These are phyloP conservation scores for Trigoniulus corallinus DNA, from an alignment of 1,140 invertebrate species.

Conservation along the genomic window DNA sequence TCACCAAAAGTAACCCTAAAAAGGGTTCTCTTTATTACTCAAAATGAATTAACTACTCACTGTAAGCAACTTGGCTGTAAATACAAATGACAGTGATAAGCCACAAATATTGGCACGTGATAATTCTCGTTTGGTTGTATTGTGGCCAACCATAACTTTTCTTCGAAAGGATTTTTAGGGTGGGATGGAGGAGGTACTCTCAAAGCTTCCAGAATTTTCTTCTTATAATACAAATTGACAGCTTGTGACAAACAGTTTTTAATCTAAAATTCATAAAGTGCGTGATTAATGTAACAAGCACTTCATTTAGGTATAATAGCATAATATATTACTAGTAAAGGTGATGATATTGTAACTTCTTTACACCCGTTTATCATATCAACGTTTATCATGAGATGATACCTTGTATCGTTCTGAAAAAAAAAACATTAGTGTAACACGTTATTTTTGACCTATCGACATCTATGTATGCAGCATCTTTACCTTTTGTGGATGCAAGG, in stretches of 20 bases:
- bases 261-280: constrained; percentile 32
- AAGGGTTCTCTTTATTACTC: too few relatives aligned
- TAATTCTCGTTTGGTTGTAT: constrained; percentile 53
- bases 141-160: constrained; percentile 49
- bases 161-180: constrained; percentile 54
- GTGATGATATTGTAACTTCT: constrained; percentile 48
- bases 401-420: constrained; percentile 39
- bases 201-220: constrained; percentile 43
- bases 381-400: constrained; percentile 47
- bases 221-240: constrained; percentile 53
- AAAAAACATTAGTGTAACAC: too few relatives aligned
- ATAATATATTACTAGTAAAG: constrained; percentile 42
- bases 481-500: constrained; percentile 42
- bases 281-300: neutral
- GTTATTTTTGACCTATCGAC: too few relatives aligned
- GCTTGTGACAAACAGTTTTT: constrained; percentile 59
- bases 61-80: constrained; percentile 52
- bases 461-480: too few relatives aligned
- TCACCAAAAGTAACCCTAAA: too few relatives aligned
- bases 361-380: constrained; percentile 39
- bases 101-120: constrained; percentile 55
- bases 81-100: constrained; percentile 59
- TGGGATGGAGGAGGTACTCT: constrained; percentile 40
- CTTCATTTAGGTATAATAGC: too few relatives aligned
- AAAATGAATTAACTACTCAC: constrained; percentile 29